phyloP scores from a whole-genome alignment of 2,113 vertebrate species.

The Candoia aspera region DNA sequence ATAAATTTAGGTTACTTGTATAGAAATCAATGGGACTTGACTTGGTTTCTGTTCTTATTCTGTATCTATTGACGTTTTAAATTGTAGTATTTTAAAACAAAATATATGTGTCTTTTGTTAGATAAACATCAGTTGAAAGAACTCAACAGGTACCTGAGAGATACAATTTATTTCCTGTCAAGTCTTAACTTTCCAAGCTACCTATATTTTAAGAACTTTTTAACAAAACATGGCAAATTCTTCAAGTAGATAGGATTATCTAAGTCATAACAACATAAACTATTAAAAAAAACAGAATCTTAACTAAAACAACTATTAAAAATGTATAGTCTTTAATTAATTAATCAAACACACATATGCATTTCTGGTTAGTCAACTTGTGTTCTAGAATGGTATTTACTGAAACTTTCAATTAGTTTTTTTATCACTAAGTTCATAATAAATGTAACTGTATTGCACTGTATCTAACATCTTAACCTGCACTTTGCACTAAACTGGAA shows the following conservation, averaged over 20 bases:
- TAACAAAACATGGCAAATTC: neutral
- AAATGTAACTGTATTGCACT: neutral
- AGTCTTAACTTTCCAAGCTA: neutral
- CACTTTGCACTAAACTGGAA: neutral
- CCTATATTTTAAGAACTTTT: neutral
- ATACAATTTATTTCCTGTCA: neutral
- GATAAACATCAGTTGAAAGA: neutral
- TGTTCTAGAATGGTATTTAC: neutral
- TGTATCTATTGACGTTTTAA: neutral
- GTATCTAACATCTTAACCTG: slow-evolving; percentile 20
- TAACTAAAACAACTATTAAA: neutral
- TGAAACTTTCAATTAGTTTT: neutral
- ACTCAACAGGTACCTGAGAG: neutral
- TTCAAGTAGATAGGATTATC: neutral
- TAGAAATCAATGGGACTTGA: neutral
- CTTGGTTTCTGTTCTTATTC: neutral
- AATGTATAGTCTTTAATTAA: neutral
- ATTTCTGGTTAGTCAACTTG: neutral
- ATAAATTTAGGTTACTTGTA: neutral
- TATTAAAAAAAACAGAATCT: neutral
- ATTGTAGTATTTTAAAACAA: neutral
- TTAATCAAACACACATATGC: too few species aligned
- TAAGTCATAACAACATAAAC: neutral
- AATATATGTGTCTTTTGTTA: neutral
- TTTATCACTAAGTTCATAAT: neutral